A percentile compares a stretch with the other conserved stretches of the same genome.
phyloP scores from a whole-genome alignment of 2,797 vertebrate species.

The Pangasius sanitwongsei region DNA sequence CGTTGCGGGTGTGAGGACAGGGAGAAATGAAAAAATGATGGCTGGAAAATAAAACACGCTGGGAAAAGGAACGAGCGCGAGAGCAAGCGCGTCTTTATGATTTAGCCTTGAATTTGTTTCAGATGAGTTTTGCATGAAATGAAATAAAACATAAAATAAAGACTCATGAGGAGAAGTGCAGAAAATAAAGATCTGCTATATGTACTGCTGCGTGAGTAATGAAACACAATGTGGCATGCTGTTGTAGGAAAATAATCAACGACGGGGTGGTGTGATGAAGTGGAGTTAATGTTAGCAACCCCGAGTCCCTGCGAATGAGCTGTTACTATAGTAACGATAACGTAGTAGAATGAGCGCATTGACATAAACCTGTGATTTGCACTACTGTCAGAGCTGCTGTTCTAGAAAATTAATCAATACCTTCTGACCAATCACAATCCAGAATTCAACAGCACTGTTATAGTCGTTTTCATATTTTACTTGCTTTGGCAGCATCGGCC shows the following conservation, averaged over 20 bases:
- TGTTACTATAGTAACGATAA: background rate
- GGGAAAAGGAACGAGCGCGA: background rate
- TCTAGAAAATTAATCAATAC: background rate
- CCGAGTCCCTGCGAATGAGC: background rate
- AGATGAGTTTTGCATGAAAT: background rate
- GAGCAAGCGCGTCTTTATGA: background rate
- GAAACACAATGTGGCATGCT: background rate
- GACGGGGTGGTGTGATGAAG: background rate
- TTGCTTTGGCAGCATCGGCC: background rate
- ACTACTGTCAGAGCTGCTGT: background rate
- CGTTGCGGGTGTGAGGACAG: constrained; percentile 9
- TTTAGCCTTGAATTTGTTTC: background rate
- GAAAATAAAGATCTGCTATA: background rate
- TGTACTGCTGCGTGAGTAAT: background rate
- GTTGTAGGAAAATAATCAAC: background rate
- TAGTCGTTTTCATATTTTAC: background rate
- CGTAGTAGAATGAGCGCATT: background rate
- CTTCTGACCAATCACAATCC: background rate
- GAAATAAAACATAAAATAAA: background rate
- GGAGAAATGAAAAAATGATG: background rate
- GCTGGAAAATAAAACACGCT: background rate
- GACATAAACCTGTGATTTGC: background rate
- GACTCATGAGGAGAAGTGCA: background rate
- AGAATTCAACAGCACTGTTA: background rate
- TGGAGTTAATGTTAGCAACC: background rate